A percentile compares a stretch with the other conserved stretches of the same genome.
Conservation (phyloP, 2,113 vertebrate genomes). For the Strix aluco region DNA sequence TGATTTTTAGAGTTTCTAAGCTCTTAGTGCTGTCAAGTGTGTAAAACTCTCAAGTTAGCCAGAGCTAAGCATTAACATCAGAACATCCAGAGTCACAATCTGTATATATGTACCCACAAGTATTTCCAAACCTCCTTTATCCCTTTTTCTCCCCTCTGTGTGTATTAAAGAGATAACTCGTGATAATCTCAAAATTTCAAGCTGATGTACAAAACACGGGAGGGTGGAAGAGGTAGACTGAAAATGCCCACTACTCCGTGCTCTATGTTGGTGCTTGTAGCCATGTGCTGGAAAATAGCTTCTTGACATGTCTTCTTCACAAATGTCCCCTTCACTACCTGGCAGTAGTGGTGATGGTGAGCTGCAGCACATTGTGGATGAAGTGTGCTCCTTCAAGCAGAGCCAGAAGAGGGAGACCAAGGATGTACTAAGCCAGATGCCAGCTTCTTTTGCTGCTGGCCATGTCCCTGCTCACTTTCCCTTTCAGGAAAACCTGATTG, state of each 20-base stretch:
- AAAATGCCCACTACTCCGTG: background rate
- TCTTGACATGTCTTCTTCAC: background rate
- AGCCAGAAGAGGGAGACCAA: constrained; percentile 68
- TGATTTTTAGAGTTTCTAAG: background rate
- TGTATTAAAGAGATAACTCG: background rate
- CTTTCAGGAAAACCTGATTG: background rate
- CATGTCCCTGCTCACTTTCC: background rate
- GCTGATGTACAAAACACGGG: accelerated
- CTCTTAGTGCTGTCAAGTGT: background rate
- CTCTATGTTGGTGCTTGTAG: background rate
- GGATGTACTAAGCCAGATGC: background rate
- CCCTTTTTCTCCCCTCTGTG: accelerated
- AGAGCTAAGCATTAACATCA: background rate
- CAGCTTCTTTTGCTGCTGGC: background rate
- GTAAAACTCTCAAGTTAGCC: background rate
- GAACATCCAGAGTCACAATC: background rate
- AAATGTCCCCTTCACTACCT: background rate
- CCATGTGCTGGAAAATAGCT: accelerated
- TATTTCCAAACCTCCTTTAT: background rate
- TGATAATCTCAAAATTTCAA: background rate
- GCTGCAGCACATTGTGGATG: background rate
- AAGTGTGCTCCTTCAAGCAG: background rate
- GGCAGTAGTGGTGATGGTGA: background rate
- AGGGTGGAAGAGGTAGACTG: background rate
- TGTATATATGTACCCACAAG: background rate